Percentiles rank a stretch among this genome's conserved stretches.
phyloP scores from a whole-genome alignment of 2,888 invertebrate genomes.

The Itoplectis maculator region DNA sequence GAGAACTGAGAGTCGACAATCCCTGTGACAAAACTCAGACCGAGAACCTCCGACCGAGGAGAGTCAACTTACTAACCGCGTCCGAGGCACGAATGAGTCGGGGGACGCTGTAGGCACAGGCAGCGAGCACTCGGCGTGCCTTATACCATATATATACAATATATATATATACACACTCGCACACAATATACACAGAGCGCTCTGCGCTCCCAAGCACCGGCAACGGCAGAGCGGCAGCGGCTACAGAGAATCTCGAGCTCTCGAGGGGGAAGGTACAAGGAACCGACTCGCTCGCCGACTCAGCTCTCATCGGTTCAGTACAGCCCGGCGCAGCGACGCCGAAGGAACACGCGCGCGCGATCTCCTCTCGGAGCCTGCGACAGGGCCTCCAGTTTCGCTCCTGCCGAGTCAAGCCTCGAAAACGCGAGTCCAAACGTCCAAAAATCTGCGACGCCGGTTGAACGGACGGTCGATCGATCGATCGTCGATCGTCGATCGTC shows the following conservation, averaged over 20 bases:
- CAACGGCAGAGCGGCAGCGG: constrained; percentile 46
- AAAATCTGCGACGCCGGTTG: not conserved
- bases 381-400: not conserved
- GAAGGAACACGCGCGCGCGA: constrained; percentile 65
- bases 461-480: no score
- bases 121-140: no score
- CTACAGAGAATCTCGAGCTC: constrained; percentile 52
- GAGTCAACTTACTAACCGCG: no score
- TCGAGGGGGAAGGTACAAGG: constrained; percentile 61
- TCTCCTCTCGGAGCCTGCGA: not conserved
- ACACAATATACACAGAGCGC: not conserved
- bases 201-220: not conserved
- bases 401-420: not conserved
- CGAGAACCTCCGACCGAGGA: no score
- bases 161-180: no score
- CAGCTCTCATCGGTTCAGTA: constrained; percentile 64
- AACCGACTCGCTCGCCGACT: constrained; percentile 57
- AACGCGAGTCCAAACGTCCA: not conserved
- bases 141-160: no score
- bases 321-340: constrained; percentile 59
- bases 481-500: no score
- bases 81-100: no score
- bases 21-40: no score
- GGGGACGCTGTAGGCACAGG: no score
- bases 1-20: no score